Evolutionary conservation across 23 tunicate species (phyloP), one percentile per base, ranked within the genome.

Genomic region (Phallusia fumigata): DNA sequence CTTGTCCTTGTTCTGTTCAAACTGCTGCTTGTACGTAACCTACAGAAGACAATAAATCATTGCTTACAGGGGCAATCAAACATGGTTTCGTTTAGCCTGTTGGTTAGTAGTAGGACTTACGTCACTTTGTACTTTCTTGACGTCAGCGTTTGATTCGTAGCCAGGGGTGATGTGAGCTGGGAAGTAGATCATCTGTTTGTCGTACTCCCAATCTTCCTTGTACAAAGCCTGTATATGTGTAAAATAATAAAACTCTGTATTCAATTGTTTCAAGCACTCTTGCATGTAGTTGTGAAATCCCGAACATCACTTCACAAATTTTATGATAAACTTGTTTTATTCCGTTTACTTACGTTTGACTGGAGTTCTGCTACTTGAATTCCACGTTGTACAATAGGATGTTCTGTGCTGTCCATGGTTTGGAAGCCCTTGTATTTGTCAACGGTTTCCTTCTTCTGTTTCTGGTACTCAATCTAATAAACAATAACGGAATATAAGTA

Each of bases 121-220:
- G 64, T 89, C 93, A 79, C 81, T 89, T 73, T 89, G 93, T 12
- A 79, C 84, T 69, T 73, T 84, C 36, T 73, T 89, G 80, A 84
- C 88, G 30, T 91, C 87, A 75, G 85, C 82, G 31, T 83, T 28
- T 52, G 81, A 65, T 91, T 91, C 97, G 76, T 91, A 91, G 22
- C 91, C 97, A 22, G 97, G 97, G 24, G 97, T 91, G 69, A 91
- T 85, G 36, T 91, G 97, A 58, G 79, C 91, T 0, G 97, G 97
- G 75, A 82, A 91, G 78, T 87, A 91, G 30, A 91, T 74, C 22
- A 53, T 52, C 31, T 84, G 84, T 79, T 87, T 87, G 78, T 91
- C 97, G 79, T 87, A 75, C 50, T 87, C 90, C 92, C 91, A 91
- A 79, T 91, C 91, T 35, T 91, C 97, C 53, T 75, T 91, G 85